These are phyloP conservation scores for Epsilonema sp. DNA, from an alignment of 2,888 invertebrate genomes.

Conservation along the genomic window DNA sequence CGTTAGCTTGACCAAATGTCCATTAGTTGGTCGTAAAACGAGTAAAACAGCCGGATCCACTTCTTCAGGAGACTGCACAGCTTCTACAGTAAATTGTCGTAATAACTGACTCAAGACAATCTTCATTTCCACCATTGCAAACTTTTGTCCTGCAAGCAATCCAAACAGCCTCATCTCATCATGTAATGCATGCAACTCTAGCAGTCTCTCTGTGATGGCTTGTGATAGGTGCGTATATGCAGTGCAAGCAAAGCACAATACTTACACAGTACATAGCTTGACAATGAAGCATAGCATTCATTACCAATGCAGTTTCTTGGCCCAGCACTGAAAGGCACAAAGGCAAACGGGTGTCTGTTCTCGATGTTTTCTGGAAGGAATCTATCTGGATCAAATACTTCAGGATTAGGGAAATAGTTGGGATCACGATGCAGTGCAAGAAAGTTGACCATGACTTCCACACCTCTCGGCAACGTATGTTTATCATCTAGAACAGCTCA, in stretches of 20 bases:
- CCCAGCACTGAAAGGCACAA: constrained; percentile 32
- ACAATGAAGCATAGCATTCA: too few species aligned
- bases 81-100: not conserved
- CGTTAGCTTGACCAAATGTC: not conserved
- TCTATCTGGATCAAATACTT: constrained; percentile 29
- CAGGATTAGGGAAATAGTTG: constrained; percentile 26
- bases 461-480: not conserved
- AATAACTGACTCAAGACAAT: not conserved
- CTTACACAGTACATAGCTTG: too few species aligned
- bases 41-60: not conserved
- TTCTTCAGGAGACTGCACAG: not conserved
- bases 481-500: not conserved
- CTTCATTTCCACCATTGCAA: not conserved
- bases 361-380: constrained; percentile 22
- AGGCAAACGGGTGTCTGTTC: constrained; percentile 27
- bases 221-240: too few species aligned
- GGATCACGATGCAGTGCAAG: constrained; percentile 21
- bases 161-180: not conserved
- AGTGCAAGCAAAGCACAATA: too few species aligned
- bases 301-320: constrained; percentile 31
- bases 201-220: too few species aligned
- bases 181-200: too few species aligned
- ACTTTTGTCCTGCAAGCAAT: not conserved
- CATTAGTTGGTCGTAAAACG: not conserved
- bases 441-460: constrained; percentile 29